Base-by-base conservation (phyloP, 2,113 vertebrate species). In the Conger conger region DNA sequence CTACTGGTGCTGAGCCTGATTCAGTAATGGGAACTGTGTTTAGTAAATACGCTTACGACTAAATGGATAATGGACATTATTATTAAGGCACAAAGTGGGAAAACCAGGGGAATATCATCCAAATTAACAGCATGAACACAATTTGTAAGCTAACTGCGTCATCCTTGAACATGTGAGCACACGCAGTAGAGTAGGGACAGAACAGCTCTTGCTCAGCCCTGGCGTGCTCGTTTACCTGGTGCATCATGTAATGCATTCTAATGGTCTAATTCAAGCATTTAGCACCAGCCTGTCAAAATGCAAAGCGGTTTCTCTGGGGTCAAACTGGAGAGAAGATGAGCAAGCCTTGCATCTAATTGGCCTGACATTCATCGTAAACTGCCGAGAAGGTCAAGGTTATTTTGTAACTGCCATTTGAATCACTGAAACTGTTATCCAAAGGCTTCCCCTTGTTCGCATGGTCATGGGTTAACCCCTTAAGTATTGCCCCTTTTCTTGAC, bases 221-320 rank as follows among this genome's bases (percentile, higher is more conserved):
- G 27, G n/a, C n/a, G 23, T 50, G 79, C 38, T 50, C 23, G 40
- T 50, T n/a, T 15, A 80, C 42, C 42, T 45, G 42, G 79, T n/a
- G 38, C 36, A n/a, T 27, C 42, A 15, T 50, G 79, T 80, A 80
- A 80, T 80, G 79, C 38, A 80, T 80, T 80, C 79, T 80, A 42
- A 80, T 80, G 79, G 79, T 80, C 79, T 80, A 80, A 80, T 81
- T 81, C 80, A 15, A 36, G 80, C 42, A 35, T 30, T 54, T 81
- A 53, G 80, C n/a, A 35, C 16, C 30, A 53, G 23, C 2, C 50
- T 81, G 80, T 81, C 80, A 81, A 81, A 81, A 81, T 54, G 80
- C 80, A 45, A 80, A 57, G 42, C 33, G 15, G 4, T 35, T 81
- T 81, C 20, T 50, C 80, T 35, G 15, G 3, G 50, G 45, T 57